A percentile compares a stretch with the other conserved stretches of the same genome.
Evolutionary conservation across 2,113 vertebrate species (phyloP).

Genomic region (Seriola aureovittata): DNA sequence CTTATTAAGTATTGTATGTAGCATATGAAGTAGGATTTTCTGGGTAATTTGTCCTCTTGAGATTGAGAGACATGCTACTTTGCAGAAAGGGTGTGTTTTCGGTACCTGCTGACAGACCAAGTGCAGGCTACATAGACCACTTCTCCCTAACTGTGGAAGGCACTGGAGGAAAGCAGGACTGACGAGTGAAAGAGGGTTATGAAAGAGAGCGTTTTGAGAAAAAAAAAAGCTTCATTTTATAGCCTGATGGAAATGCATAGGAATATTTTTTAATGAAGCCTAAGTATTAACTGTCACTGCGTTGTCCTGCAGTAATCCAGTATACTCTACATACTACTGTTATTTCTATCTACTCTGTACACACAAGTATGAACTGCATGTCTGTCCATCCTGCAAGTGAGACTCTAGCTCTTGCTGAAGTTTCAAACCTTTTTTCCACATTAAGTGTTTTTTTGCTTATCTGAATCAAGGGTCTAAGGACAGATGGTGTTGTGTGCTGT

Average conservation of each 20-base stretch:
- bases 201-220: neutral
- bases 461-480: no score
- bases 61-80: conserved; percentile 23
- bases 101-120: conserved; percentile 68
- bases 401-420: neutral
- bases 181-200: neutral
- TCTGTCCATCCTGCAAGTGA: neutral
- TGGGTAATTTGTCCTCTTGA: conserved; percentile 11
- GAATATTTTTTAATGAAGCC: neutral
- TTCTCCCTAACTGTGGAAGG: conserved; percentile 17
- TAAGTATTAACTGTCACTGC: neutral
- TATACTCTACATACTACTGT: neutral
- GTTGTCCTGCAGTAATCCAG: neutral
- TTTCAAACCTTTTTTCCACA: no score
- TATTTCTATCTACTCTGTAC: neutral
- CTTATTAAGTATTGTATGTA: conserved; percentile 23
- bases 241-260: neutral
- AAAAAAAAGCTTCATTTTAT: neutral
- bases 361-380: neutral
- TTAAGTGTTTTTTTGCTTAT: no score
- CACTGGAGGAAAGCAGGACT: neutral
- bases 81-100: conserved; percentile 32
- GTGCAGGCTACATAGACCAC: conserved; percentile 53
- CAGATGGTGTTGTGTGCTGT: no score
- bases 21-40: conserved; percentile 19